Evolutionary conservation across 2,888 invertebrate genomes (phyloP).

Genomic region (Limnephilus marmoratus): DNA sequence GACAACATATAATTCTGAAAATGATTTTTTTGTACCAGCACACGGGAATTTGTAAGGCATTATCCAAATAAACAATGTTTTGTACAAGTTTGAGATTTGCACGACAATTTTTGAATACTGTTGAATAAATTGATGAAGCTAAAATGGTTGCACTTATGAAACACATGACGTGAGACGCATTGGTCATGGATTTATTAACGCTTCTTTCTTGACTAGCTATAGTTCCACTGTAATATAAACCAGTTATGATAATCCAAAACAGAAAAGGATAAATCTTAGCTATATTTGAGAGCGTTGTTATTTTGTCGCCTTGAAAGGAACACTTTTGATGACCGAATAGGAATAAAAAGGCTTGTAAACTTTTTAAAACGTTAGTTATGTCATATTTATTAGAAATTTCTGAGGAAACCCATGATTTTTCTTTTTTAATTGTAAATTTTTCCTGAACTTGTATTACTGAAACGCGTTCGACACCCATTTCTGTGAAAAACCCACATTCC

Average conservation of each 20-base stretch:
- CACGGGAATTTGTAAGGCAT: not conserved
- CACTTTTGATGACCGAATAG: not conserved
- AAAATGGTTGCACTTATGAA: not conserved
- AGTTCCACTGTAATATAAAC: not conserved
- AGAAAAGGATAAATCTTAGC: not conserved
- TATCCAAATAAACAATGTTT: not conserved
- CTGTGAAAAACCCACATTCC: not conserved
- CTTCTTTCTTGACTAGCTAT: not conserved
- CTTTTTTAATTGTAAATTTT: not conserved
- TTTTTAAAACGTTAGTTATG: not conserved
- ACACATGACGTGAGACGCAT: not conserved
- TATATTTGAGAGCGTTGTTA: not conserved
- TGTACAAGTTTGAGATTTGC: not conserved
- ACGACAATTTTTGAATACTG: not conserved
- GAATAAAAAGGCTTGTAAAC: not conserved
- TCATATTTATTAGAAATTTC: not conserved
- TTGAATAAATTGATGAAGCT: not conserved
- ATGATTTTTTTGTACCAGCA: not conserved
- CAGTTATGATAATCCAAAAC: not conserved
- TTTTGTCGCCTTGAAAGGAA: constrained; percentile 5
- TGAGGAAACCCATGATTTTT: not conserved
- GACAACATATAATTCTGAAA: not conserved
- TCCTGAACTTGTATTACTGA: not conserved
- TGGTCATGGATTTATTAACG: not conserved
- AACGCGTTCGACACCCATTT: not conserved